These are phyloP conservation scores for Athripsodes cinereus DNA, from an alignment of 2,888 invertebrate genomes.

Conservation along the genomic window DNA sequence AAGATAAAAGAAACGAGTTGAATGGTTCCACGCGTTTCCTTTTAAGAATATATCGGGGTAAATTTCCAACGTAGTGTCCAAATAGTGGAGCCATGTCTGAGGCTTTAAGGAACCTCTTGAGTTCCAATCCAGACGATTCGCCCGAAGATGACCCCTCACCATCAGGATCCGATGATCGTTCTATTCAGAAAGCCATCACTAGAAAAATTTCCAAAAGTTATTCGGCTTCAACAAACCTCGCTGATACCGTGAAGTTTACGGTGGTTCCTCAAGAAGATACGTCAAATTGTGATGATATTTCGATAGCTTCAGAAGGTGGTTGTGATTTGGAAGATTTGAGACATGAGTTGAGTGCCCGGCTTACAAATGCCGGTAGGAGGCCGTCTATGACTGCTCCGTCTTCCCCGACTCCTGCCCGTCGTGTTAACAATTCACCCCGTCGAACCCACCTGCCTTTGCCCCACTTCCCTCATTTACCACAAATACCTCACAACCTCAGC, in stretches of 20 bases:
- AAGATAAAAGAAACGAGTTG: slow-evolving; percentile 1
- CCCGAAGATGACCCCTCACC: slow-evolving; percentile 7
- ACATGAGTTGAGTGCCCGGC: slow-evolving; percentile 15
- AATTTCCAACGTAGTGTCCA: not conserved
- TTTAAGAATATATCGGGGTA: not conserved
- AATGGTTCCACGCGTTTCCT: not conserved
- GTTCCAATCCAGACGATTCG: slow-evolving; percentile 7
- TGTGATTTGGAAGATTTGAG: slow-evolving; percentile 22
- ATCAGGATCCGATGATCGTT: slow-evolving; percentile 12
- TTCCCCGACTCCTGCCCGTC: slow-evolving; percentile 42
- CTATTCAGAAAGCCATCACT: slow-evolving; percentile 17
- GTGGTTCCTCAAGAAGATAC: slow-evolving; percentile 20
- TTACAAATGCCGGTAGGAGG: slow-evolving; percentile 35
- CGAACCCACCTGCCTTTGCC: slow-evolving; percentile 17
- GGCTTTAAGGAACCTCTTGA: slow-evolving; percentile 21
- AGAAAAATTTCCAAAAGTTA: slow-evolving; percentile 18
- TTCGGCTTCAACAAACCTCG: slow-evolving; percentile 18
- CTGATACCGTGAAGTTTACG: slow-evolving; percentile 20
- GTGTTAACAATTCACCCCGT: slow-evolving; percentile 16
- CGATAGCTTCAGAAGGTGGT: slow-evolving; percentile 19
- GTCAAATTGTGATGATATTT: slow-evolving; percentile 10
- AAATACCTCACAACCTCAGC: slow-evolving; percentile 21
- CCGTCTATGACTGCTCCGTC: slow-evolving; percentile 47
- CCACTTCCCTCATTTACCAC: slow-evolving; percentile 21
- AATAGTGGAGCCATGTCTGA: slow-evolving; percentile 17